Percentiles rank a stretch among this genome's conserved stretches.
These are phyloP conservation scores for Esox niger DNA, from an alignment of 2,113 vertebrate genomes.

Conservation along the genomic window DNA sequence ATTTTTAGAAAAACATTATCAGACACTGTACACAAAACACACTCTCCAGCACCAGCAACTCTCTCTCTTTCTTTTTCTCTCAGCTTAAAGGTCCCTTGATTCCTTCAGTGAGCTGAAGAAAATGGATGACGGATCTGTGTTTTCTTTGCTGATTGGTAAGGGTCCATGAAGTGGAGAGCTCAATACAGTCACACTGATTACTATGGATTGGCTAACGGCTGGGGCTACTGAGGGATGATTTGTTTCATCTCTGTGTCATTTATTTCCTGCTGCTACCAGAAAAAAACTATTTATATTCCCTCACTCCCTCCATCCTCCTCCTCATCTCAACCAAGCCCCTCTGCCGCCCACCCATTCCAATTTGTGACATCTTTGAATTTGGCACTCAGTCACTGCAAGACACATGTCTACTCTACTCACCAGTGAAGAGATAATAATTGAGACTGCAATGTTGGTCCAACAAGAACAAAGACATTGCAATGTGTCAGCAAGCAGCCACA, in stretches of 20 bases:
- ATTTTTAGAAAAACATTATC: not conserved
- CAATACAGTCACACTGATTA: constrained; percentile 70
- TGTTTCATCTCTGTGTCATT: constrained; percentile 72
- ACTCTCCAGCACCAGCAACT: constrained; percentile 7
- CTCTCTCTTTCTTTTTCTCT: not conserved
- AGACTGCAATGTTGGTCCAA: constrained; percentile 19
- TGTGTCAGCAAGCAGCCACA: constrained; percentile 17
- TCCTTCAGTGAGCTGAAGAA: constrained; percentile 49
- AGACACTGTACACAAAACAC: not conserved
- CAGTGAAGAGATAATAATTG: constrained; percentile 12
- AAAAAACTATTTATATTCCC: constrained; percentile 41
- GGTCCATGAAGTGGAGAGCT: constrained; percentile 64
- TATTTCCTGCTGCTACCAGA: constrained; percentile 57
- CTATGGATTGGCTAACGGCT: constrained; percentile 66
- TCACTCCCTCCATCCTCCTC: not conserved
- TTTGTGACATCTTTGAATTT: constrained; percentile 21
- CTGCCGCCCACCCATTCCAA: constrained; percentile 14
- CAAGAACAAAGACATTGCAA: not conserved
- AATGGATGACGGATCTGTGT: constrained; percentile 65
- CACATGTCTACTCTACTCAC: constrained; percentile 12
- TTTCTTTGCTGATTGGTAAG: constrained; percentile 67
- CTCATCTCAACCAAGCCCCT: constrained; percentile 11
- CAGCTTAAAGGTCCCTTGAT: constrained; percentile 31
- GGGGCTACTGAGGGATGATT: constrained; percentile 68
- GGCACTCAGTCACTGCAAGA: constrained; percentile 27